Conservation (phyloP, 2,113 vertebrate genomes). For the Barbus barbus region DNA sequence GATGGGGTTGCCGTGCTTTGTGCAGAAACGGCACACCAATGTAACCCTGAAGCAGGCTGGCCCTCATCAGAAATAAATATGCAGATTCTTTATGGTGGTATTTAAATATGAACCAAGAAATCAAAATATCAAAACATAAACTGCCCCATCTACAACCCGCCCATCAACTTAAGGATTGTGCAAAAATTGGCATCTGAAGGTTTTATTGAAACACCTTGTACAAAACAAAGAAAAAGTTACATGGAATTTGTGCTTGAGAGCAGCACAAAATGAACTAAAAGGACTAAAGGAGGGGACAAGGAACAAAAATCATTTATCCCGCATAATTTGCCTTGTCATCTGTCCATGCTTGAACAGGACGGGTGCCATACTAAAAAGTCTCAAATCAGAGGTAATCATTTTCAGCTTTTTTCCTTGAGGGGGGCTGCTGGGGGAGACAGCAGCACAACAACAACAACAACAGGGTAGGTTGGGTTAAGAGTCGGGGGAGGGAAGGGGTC, state of each 20-base stretch:
- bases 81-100: neutral
- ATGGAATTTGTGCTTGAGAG: slow-evolving; percentile 63
- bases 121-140: neutral
- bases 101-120: slow-evolving; percentile 2
- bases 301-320: slow-evolving; percentile 70
- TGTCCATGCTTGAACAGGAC: slow-evolving; percentile 63
- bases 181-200: slow-evolving; percentile 50
- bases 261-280: slow-evolving; percentile 67
- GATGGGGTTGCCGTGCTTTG: slow-evolving; percentile 26
- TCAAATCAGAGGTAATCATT: slow-evolving; percentile 72
- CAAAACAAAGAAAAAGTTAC: slow-evolving; percentile 79
- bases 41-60: slow-evolving; percentile 21
- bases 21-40: slow-evolving; percentile 19
- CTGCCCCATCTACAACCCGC: neutral
- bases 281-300: slow-evolving; percentile 13
- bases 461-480: slow-evolving; percentile 37
- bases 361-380: slow-evolving; percentile 67
- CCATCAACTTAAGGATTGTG: slow-evolving; percentile 33
- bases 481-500: slow-evolving; percentile 57
- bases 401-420: slow-evolving; percentile 52
- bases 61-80: slow-evolving; percentile 17
- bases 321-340: slow-evolving; percentile 67
- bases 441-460: neutral
- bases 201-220: slow-evolving; percentile 64
- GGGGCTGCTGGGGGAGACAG: slow-evolving; percentile 47